These are phyloP conservation scores for Microtus oregoni DNA, from an alignment of 2,113 vertebrate species.

Conservation along the genomic window DNA sequence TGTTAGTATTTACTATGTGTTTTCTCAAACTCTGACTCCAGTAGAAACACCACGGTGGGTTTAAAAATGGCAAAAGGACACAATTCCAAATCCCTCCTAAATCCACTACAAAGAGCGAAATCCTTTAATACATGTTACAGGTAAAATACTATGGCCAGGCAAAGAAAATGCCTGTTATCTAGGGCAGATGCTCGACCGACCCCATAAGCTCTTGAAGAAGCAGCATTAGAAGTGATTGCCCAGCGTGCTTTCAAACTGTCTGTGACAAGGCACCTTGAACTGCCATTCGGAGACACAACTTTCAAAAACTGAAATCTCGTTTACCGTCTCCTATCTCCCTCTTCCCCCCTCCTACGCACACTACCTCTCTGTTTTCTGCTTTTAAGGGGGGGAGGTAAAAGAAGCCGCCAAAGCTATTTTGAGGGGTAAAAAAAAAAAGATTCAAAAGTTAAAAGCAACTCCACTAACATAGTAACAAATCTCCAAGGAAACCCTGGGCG, in stretches of 20 bases:
- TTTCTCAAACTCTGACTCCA: constrained; percentile 34
- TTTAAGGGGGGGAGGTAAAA: neutral
- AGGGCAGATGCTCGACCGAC: neutral
- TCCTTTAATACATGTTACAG: constrained; percentile 44
- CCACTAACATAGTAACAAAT: constrained; percentile 40
- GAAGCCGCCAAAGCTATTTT: constrained; percentile 46
- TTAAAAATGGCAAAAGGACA: constrained; percentile 51
- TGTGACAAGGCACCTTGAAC: neutral
- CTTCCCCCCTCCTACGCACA: neutral
- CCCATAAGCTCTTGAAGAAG: neutral
- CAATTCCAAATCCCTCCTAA: constrained; percentile 51
- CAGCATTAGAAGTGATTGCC: neutral
- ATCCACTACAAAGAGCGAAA: constrained; percentile 61
- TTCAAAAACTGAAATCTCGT: constrained; percentile 18
- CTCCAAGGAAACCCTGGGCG: constrained; percentile 38
- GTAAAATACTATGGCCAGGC: constrained; percentile 39
- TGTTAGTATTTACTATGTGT: neutral
- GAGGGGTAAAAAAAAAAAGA: neutral
- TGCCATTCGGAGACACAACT: neutral
- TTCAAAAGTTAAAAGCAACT: constrained; percentile 61
- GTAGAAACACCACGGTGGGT: constrained; percentile 2
- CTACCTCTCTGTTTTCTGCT: constrained; percentile 23
- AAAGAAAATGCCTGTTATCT: constrained; percentile 52
- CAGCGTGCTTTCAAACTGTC: neutral
- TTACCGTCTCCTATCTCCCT: neutral